Percentiles rank a stretch among this genome's conserved stretches.
These are phyloP conservation scores for Lithophane socia DNA, from an alignment of 2,888 invertebrate species.

Conservation along the genomic window DNA sequence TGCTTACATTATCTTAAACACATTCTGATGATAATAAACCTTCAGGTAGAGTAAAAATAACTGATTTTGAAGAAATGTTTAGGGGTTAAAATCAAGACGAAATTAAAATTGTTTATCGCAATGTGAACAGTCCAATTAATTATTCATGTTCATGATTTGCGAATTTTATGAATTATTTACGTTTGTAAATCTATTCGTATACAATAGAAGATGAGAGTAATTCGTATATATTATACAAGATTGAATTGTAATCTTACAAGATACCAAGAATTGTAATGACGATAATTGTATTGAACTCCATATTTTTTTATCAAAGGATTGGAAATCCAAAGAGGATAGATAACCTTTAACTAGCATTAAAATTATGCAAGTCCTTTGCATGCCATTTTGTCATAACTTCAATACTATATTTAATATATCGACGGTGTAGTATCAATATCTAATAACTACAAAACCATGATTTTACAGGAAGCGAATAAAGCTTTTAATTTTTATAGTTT, in stretches of 20 bases:
- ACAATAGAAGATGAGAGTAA: no score
- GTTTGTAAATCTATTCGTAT: constrained; percentile 4
- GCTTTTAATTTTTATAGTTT: no score
- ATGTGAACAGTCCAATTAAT: constrained; percentile 27
- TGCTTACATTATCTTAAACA: constrained; percentile 32
- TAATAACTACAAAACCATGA: no score
- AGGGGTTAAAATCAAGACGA: background rate
- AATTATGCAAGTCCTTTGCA: no score
- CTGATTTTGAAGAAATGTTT: background rate
- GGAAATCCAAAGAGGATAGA: background rate
- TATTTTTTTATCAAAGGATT: background rate
- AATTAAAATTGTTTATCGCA: constrained; percentile 1
- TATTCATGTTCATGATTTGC: constrained; percentile 7
- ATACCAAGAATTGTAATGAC: background rate
- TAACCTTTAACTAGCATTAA: no score
- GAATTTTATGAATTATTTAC: constrained; percentile 22
- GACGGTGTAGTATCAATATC: no score
- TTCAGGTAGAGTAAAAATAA: constrained; percentile 1
- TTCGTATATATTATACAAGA: constrained; percentile 7
- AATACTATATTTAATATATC: no score
- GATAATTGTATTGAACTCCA: background rate
- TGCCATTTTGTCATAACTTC: no score
- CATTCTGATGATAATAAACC: constrained; percentile 8
- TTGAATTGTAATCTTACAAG: background rate
- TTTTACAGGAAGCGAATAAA: no score